Evolutionary conservation across 2,888 invertebrate species (phyloP).

Genomic region (Athalia circularis): DNA sequence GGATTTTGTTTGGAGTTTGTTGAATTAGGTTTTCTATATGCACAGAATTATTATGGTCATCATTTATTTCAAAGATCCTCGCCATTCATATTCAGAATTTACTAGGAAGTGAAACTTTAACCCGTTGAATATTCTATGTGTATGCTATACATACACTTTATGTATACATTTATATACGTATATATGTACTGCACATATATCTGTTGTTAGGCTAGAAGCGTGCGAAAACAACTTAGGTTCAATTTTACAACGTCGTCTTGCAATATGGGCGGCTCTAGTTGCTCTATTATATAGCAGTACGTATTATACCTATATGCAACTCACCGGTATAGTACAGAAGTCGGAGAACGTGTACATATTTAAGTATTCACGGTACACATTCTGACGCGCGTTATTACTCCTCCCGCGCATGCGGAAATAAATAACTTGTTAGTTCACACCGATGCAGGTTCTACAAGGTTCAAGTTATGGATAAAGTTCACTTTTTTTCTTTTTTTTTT

Average conservation of each 20-base stretch:
- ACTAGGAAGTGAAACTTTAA: constrained; percentile 62
- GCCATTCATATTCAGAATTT: constrained; percentile 60
- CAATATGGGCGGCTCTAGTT: too few species aligned
- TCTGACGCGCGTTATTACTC: too few species aligned
- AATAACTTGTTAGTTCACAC: too few species aligned
- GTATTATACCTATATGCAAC: too few species aligned
- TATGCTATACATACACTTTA: neutral
- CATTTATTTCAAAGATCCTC: constrained; percentile 52
- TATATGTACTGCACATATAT: neutral
- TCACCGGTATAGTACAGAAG: constrained; percentile 28
- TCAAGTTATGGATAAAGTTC: too few species aligned
- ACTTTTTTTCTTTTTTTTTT: neutral
- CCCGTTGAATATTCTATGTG: constrained; percentile 47
- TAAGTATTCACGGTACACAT: neutral
- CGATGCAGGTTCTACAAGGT: too few species aligned
- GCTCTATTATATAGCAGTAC: too few species aligned
- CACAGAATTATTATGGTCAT: neutral
- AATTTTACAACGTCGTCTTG: constrained; percentile 2
- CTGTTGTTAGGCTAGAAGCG: constrained; percentile 57
- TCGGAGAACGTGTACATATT: constrained; percentile 7
- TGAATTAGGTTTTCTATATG: too few species aligned
- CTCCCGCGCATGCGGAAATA: too few species aligned
- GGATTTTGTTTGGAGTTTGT: too few species aligned
- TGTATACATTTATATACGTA: neutral
- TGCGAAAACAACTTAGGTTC: constrained; percentile 58